Percentiles rank a stretch among this genome's conserved stretches.
Conservation (phyloP, 2,797 vertebrate species). For the Trematomus bernacchii region DNA sequence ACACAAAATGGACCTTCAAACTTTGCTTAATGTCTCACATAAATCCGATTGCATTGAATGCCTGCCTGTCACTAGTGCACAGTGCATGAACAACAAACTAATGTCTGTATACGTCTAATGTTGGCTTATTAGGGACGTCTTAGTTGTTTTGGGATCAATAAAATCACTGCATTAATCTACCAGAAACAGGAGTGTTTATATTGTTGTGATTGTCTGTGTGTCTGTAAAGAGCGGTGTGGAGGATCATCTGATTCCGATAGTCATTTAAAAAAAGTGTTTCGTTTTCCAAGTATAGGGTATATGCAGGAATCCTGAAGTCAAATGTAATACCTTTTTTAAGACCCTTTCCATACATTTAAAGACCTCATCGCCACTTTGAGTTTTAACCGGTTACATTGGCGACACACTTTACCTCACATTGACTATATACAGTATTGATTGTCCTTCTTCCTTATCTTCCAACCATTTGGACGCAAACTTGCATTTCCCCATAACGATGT, state of each 20-base stretch:
- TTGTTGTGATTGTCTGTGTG: slow-evolving; percentile 27
- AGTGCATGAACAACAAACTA: slow-evolving; percentile 58
- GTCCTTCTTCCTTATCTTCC: no score
- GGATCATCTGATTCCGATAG: slow-evolving; percentile 46
- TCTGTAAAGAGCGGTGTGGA: slow-evolving; percentile 49
- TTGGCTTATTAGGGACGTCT: slow-evolving; percentile 49
- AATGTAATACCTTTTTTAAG: no score
- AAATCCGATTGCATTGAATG: slow-evolving; percentile 69
- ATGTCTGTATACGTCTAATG: slow-evolving; percentile 56
- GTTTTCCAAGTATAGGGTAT: slow-evolving; percentile 48
- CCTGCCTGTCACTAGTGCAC: slow-evolving; percentile 63
- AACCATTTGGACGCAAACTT: no score
- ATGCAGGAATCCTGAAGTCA: no score
- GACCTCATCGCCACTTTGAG: no score
- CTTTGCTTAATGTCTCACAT: slow-evolving; percentile 70
- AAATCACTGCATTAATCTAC: slow-evolving; percentile 59
- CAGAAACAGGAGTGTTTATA: slow-evolving; percentile 57
- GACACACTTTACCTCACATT: no score
- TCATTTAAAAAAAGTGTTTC: slow-evolving; percentile 49
- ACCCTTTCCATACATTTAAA: no score
- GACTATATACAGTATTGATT: no score
- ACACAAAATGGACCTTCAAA: slow-evolving; percentile 67
- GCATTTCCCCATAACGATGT: no score
- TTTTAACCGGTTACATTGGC: no score
- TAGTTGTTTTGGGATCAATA: slow-evolving; percentile 69